Conservation (phyloP, 2,113 vertebrate species). For the Leucopternis melanops region DNA sequence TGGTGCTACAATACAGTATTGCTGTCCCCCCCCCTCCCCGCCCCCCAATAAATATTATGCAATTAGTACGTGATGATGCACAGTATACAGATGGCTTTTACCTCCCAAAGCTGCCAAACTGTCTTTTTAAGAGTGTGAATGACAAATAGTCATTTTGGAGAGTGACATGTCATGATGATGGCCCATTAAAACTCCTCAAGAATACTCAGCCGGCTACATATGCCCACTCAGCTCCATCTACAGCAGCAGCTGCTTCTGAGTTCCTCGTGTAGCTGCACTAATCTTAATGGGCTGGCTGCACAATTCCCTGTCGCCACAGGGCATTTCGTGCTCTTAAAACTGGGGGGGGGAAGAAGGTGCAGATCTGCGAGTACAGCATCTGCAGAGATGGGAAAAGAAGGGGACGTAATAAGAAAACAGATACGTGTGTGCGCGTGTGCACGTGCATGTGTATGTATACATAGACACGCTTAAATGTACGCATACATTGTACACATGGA, state of each 20-base stretch:
- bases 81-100: conserved; percentile 40
- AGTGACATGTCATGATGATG: conserved; percentile 32
- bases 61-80: conserved; percentile 5
- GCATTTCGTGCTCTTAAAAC: conserved; percentile 19
- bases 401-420: neutral
- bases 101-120: conserved; percentile 26
- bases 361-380: neutral
- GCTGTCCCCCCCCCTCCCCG: neutral
- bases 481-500: neutral
- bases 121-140: conserved; percentile 37
- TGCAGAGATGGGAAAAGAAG: neutral
- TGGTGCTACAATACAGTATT: conserved; percentile 34
- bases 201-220: neutral
- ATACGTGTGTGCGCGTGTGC: accelerated
- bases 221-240: conserved; percentile 36
- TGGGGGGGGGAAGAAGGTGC: neutral
- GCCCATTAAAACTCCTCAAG: conserved; percentile 48
- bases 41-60: neutral
- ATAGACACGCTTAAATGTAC: neutral
- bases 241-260: conserved; percentile 22
- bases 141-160: conserved; percentile 44
- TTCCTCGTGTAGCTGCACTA: conserved; percentile 5
- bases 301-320: neutral
- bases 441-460: accelerated
- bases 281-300: conserved; percentile 41